Base-by-base conservation (phyloP, 2,797 vertebrate genomes). In the Echeneis naucrates region DNA sequence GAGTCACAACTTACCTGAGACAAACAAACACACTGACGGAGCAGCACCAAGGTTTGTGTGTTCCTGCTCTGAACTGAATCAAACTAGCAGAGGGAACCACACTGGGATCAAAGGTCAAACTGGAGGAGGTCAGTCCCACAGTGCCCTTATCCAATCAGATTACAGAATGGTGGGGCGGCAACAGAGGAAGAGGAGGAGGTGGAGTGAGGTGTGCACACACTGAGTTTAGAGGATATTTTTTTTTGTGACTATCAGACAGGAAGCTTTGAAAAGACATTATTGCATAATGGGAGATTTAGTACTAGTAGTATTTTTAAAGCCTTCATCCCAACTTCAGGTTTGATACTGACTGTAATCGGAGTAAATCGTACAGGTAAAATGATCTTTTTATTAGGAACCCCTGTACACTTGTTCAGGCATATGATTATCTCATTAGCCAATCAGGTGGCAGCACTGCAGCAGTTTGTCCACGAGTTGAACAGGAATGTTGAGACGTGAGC, bases 91-190 rank as follows among this genome's bases (percentile, higher is more conserved):
- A 51, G 26, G 35, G 56, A 69, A 66, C 24, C 37, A 13, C 48
- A 14, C 19, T 33, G 71, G 58, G 75, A 63, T 69, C 56, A 66
- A 79, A 74, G 59, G 64, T 83, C 66, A 59, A 40, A 24, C 45
- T 4, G 26, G 40, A 48, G 52, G 51, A 21, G 54, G 65, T 37
- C 56, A 6, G 11, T n/a, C 53, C 32, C 32, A 16, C 4, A 2
- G 32, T 1, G 4, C 53, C 56, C 19, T 68, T 56, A 72, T 26
- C 82, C 82, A 87, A 81, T 85, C 72, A 79, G 40, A 51, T 2
- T 21, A 8, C 50, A 51, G 21, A 12, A 11, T 62, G 30, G 7
- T 3, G 3, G 63, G 38, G 42, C 7, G 45, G 54, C 10, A 9
- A 16, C 0, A 1, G 40, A 62, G 8, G n/a, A 54, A 23, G 17